phyloP scores from a whole-genome alignment of 2,888 invertebrate genomes.

The Norana najaformis region DNA sequence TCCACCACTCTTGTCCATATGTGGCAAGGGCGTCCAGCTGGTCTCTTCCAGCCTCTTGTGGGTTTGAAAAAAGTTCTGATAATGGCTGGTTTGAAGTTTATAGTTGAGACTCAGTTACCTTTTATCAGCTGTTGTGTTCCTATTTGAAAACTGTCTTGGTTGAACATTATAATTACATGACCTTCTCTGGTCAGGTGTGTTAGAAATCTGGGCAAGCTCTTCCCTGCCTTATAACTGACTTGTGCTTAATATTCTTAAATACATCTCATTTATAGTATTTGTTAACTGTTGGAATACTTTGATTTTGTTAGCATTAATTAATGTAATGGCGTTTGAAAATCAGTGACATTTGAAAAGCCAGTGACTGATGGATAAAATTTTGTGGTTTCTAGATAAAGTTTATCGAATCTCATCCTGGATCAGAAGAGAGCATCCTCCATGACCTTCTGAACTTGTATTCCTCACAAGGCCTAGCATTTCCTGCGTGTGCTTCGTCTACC shows the following conservation, averaged over 20 bases:
- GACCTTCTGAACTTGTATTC: conserved; percentile 20
- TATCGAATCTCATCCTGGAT: conserved; percentile 20
- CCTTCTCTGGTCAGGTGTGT: not conserved
- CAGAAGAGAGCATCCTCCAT: conserved; percentile 8
- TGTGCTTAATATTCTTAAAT: not conserved
- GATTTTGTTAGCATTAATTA: not conserved
- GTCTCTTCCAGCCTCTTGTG: too few species aligned
- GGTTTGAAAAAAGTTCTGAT: too few species aligned
- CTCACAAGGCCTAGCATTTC: conserved; percentile 19
- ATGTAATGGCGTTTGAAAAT: too few species aligned
- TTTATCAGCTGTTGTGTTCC: not conserved
- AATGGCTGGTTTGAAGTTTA: not conserved
- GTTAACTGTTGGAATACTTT: not conserved
- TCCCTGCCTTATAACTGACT: not conserved
- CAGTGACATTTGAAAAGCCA: not conserved
- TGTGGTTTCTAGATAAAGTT: conserved; percentile 5
- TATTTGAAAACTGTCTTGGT: not conserved
- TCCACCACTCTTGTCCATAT: too few species aligned
- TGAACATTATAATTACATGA: not conserved
- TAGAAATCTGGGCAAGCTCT: not conserved
- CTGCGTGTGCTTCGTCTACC: conserved; percentile 8
- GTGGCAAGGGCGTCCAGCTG: too few species aligned
- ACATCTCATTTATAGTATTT: not conserved
- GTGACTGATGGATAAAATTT: not conserved
- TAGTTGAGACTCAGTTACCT: not conserved